Evolutionary conservation across 2,113 vertebrate genomes (phyloP).

Genomic region (Dicentrarchus labrax): DNA sequence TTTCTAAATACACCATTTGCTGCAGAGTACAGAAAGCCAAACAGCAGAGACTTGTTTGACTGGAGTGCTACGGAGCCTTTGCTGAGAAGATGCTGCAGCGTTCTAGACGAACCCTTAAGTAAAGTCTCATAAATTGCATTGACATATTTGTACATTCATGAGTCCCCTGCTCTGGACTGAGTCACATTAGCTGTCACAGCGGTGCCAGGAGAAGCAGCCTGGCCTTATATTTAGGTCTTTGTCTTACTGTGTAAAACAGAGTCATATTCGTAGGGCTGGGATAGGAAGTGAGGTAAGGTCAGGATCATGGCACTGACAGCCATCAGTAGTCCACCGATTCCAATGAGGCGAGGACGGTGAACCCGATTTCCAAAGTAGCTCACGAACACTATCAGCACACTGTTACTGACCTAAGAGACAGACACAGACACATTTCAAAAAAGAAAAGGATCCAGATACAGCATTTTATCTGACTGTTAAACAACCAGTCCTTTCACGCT

Average conservation of each 20-base stretch:
- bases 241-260: conserved; percentile 80
- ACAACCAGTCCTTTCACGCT: neutral
- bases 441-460: neutral
- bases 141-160: conserved; percentile 48
- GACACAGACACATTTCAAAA: conserved; percentile 15
- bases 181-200: conserved; percentile 24
- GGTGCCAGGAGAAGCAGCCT: conserved; percentile 14
- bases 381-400: conserved; percentile 93
- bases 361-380: conserved; percentile 95
- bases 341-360: conserved; percentile 92
- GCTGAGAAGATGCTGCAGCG: neutral
- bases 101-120: neutral
- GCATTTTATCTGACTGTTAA: neutral
- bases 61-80: conserved; percentile 18
- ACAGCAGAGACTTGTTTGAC: conserved; percentile 13
- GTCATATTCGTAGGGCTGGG: conserved; percentile 87
- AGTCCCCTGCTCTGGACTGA: conserved; percentile 34
- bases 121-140: conserved; percentile 39
- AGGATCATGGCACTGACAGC: conserved; percentile 90
- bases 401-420: conserved; percentile 90
- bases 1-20: conserved; percentile 4
- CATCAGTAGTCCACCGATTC: conserved; percentile 91
- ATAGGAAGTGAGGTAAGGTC: conserved; percentile 96
- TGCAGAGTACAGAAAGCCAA: conserved; percentile 23
- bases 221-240: neutral